Percentiles rank a stretch among this genome's conserved stretches.
phyloP scores from a whole-genome alignment of 2,113 vertebrate species.

The Cyphomyrus plagiostoma region DNA sequence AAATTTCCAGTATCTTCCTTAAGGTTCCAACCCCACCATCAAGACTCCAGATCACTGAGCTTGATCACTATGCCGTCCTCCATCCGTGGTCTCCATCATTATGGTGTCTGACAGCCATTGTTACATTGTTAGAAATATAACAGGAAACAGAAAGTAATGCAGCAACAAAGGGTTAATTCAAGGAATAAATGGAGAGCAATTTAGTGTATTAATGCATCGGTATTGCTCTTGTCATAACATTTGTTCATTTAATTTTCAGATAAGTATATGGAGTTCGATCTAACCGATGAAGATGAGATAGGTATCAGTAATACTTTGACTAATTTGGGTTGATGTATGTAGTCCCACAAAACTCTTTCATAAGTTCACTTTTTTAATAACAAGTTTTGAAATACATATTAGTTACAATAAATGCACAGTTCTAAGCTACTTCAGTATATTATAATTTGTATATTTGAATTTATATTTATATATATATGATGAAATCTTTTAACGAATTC shows the following conservation, averaged over 20 bases:
- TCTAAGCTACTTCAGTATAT: not conserved
- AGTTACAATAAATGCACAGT: not conserved
- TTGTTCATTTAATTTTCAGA: constrained; percentile 49
- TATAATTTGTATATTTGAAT: not conserved
- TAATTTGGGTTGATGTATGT: not conserved
- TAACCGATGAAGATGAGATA: constrained; percentile 72
- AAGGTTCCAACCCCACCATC: not conserved
- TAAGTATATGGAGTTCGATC: constrained; percentile 79
- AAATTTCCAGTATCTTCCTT: not conserved
- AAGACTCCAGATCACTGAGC: too few species aligned
- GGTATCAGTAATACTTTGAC: constrained; percentile 46
- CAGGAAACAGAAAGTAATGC: not conserved
- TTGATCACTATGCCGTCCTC: not conserved
- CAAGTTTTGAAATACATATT: not conserved
- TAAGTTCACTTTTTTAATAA: not conserved
- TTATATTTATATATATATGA: not conserved
- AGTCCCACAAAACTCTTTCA: not conserved
- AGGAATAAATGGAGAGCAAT: not conserved
- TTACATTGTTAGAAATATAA: not conserved
- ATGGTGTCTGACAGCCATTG: not conserved
- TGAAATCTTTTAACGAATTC: not conserved
- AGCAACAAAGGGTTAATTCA: not conserved
- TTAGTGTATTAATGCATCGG: constrained; percentile 30
- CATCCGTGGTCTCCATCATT: not conserved
- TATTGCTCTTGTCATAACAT: not conserved